These are phyloP conservation scores for Coregonus suidteri DNA, from an alignment of 2,797 vertebrate genomes.

Conservation along the genomic window DNA sequence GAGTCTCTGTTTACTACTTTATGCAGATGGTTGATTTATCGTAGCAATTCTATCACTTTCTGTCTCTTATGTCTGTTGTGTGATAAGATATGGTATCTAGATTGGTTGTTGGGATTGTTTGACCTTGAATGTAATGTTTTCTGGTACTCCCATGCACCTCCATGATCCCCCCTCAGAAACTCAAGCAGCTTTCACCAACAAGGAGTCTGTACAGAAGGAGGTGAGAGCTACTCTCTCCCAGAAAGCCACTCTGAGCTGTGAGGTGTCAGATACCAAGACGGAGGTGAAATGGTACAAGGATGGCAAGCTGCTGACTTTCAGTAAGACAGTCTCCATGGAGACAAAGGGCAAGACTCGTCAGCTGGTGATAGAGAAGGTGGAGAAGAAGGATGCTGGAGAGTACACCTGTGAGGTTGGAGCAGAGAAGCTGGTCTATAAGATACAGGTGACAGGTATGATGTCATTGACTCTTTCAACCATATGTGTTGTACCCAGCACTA, in stretches of 20 bases:
- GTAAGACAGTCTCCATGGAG: conserved; percentile 63
- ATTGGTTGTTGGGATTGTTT: background rate
- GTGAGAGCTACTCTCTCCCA: conserved; percentile 66
- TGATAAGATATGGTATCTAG: background rate
- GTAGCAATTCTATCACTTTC: background rate
- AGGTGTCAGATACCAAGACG: conserved; percentile 75
- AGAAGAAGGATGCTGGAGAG: conserved; percentile 51
- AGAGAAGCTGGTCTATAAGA: conserved; percentile 72
- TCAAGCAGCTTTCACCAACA: conserved; percentile 60
- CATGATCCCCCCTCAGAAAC: conserved; percentile 22
- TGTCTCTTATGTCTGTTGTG: too few species aligned
- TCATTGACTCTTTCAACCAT: conserved; percentile 25
- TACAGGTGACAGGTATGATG: conserved; percentile 58
- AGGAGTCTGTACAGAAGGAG: conserved; percentile 66
- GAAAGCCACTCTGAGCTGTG: conserved; percentile 76
- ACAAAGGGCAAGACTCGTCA: conserved; percentile 63
- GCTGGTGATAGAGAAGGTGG: conserved; percentile 53
- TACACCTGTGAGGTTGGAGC: conserved; percentile 53
- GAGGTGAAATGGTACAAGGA: conserved; percentile 77
- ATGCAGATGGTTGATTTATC: background rate
- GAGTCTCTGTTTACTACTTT: too few species aligned
- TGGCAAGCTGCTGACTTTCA: conserved; percentile 65
- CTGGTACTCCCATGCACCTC: background rate
- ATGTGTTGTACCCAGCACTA: background rate
- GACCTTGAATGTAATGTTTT: too few species aligned